phyloP scores from a whole-genome alignment of 2,797 vertebrate genomes.

The Podarcis siculus region DNA sequence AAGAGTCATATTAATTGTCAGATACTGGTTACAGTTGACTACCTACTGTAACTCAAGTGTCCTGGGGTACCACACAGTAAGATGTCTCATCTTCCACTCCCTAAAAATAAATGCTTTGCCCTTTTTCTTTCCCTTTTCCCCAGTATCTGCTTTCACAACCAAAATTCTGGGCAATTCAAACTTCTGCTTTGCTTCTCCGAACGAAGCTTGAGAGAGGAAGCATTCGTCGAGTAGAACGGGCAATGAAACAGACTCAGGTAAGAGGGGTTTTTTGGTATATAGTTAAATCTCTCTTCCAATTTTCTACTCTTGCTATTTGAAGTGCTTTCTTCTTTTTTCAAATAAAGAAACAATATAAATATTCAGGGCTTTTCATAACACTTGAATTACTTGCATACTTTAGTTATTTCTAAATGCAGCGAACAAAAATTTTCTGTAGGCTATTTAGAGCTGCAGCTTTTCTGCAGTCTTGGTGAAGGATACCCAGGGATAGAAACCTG shows the following conservation, averaged over 20 bases:
- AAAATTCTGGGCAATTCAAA: constrained; percentile 93
- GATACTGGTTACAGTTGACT: background rate
- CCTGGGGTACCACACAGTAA: background rate
- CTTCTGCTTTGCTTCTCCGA: constrained; percentile 87
- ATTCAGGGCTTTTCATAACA: background rate
- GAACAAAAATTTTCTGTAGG: background rate
- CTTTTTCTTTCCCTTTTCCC: constrained; percentile 27
- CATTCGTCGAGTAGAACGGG: constrained; percentile 89
- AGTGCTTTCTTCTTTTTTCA: background rate
- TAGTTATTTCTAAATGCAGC: background rate
- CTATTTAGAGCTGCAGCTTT: background rate
- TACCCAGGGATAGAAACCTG: background rate
- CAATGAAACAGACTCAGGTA: constrained; percentile 97
- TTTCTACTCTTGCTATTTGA: background rate
- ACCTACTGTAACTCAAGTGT: background rate
- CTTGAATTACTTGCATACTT: background rate
- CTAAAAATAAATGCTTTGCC: constrained; percentile 11
- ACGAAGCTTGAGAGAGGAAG: constrained; percentile 90
- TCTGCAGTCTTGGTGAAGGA: background rate
- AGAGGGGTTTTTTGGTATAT: constrained; percentile 9
- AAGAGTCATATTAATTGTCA: background rate
- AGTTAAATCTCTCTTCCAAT: background rate
- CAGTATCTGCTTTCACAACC: constrained; percentile 94
- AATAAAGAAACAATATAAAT: background rate
- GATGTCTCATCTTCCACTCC: background rate